Base-by-base conservation (phyloP, 2,888 invertebrate genomes). In the Caenorhabditis drosophilae region DNA sequence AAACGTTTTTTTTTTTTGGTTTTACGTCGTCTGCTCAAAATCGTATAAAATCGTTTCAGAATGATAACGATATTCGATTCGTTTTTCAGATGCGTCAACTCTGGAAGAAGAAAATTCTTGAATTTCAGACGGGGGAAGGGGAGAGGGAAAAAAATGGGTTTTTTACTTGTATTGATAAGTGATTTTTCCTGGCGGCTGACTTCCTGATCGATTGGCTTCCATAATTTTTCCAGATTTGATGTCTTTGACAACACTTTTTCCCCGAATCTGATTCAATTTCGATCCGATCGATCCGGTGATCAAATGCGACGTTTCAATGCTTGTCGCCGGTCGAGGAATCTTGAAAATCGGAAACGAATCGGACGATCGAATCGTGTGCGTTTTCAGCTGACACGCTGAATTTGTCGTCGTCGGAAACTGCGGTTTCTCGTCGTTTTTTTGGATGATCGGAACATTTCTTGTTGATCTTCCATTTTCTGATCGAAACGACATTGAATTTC, bases 1-100 rank as follows among this genome's bases (percentile, higher is more conserved):
- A 23, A 20, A 2, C 6, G 4, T n/a, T 36, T 36, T 36, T 36
- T 36, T 36, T n/a, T n/a, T 11, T 4, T 20, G 20, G 25, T 25
- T 25, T 4, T 40, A 64, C 64, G 51, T 64, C 9, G 50, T 64
- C 25, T 64, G 57, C 22, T 64, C 67, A 23, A 60, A 64, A 31
- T 58, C 58, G 35, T 59, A 63, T 12, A 67, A 18, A 27, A 52
- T 18, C 35, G 62, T 62, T 20, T 62, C 62, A 9, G 67, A 62
- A 16, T 67, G 62, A 40, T 62, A 67, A 16, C 58, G 48, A 45
- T 67, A 67, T 42, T 67, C 67, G 41, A 67, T 48, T n/a, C 67
- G 67, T 35, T 61, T 36, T 34, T 67, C 67, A 16, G 66, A 60
- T 6, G 66, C 58, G 36, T 59, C 60, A 16, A 67, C 66, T 50